Evolutionary conservation across 2,797 vertebrate species (phyloP).

Genomic region (Uromys caudimaculatus): DNA sequence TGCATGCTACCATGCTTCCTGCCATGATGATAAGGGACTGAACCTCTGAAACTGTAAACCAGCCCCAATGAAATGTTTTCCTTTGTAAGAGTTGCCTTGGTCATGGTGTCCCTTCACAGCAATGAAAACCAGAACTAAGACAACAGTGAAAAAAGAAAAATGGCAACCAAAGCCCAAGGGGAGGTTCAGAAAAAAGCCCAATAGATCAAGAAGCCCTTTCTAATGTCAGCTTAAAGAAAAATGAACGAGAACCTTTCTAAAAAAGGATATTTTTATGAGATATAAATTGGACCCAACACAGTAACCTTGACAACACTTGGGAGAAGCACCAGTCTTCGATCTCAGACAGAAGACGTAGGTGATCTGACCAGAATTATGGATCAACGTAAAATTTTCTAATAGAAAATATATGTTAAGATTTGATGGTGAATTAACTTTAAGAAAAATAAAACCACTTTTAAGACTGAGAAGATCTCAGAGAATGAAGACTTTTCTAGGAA

Average conservation of each 20-base stretch:
- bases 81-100: background rate
- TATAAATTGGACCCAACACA: background rate
- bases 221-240: background rate
- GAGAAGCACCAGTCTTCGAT: background rate
- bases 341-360: background rate
- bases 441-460: background rate
- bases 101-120: background rate
- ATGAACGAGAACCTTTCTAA: background rate
- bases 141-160: background rate
- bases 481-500: background rate
- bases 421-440: background rate
- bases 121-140: background rate
- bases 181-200: background rate
- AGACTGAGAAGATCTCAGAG: background rate
- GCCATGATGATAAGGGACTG: background rate
- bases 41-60: background rate
- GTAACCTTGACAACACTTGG: background rate
- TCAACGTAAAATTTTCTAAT: background rate
- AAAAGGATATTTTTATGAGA: background rate
- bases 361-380: background rate
- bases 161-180: background rate
- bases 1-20: background rate
- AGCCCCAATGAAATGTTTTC: background rate
- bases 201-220: background rate
- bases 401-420: background rate